Evolutionary conservation across 2,113 vertebrate species (phyloP), one percentile per base, ranked within the genome.

Genomic region (Monopterus albus): DNA sequence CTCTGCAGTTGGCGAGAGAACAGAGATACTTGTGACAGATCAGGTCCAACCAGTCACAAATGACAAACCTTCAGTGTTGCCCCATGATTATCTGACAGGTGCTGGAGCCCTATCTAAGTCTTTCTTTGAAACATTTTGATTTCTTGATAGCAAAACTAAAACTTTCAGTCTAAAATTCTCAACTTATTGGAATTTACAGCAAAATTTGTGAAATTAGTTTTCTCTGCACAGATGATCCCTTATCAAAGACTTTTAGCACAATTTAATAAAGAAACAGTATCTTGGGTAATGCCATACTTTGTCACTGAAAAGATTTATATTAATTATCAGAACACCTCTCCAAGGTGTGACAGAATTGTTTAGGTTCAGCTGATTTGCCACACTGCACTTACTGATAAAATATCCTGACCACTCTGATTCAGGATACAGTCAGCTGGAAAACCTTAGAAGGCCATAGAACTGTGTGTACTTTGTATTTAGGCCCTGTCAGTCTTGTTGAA

Each of bases 21-120:
- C 86, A 89, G 70, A 83, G 84, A 92, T 77, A 91, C 78, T 91
- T 90, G 88, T 83, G 88, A 92, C 92, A 82, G 82, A 92, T 91
- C 93, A 92, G 91, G 93, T 94, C 87, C 79, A 86, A 91, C 93
- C 91, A 91, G 93, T 94, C 88, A 83, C 55, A 63, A 78, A 88
- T 87, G 87, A 92, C 89, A 91, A 91, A 89, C 89, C 90, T 84
- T 80, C 61, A 76, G 75, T 74, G 86, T 92, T 78, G 78, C 90
- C 81, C 82, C 81, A 88, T 74, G 66, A 82, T 82, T 85, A 84
- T 85, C 78, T 89, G 76, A 84, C 85, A 83, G 68, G 58, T 71
- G 74, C 43, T 72, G 65, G 70, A 79, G 56, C 51, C 46, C 70
- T 60, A 36, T 77, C 73, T 78, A 79, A 63, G 45, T 40, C 51